Evolutionary conservation across 2,113 vertebrate species (phyloP), one percentile per base, ranked within the genome.

Genomic region (Tychaedon coryphoeus): DNA sequence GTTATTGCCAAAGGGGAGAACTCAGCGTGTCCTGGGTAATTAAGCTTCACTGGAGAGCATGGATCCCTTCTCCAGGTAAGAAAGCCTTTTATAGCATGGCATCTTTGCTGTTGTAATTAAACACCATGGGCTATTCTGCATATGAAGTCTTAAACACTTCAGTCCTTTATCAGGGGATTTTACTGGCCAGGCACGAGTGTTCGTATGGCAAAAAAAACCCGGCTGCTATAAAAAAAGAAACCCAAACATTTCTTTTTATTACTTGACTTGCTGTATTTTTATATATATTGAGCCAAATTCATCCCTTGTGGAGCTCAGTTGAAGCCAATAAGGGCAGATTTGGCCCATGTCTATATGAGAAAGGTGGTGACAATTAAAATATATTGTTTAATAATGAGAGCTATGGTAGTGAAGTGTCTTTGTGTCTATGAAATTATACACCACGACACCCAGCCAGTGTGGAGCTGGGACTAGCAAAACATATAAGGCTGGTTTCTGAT

Each of bases 311-410:
- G 76, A 93, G 85, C 90, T 90, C 66, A 36, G 50, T 54, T 76
- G 90, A 92, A 95, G 67, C 88, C 96, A 93, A 76, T 92, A 92
- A 96, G 94, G 89, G 70, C 14, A 91, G 94, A 56, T 95, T 93
- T 96, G 95, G 94, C 94, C 93, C 78, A 11, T 73, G 85, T 80
- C 94, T 97, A 47, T 93, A 91, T 57, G 93, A 87, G 88, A 92
- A 96, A 95, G 96, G 95, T 97, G 95, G 93, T 95, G 96, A 97
- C 95, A 92, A 97, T 97, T 96, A 95, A 97, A 97, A 97, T 93
- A 95, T 96, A 95, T 95, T 96, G 95, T 95, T 96, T 96, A 96
- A 95, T 97, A 97, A 97, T 76, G 93, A 95, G 88, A 94, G 85
- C 92, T 92, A 26, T 90, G 92, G 93, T 96, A 90, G 94, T 45